phyloP scores from a whole-genome alignment of 2,797 vertebrate species.

The Neostethus bicornis region DNA sequence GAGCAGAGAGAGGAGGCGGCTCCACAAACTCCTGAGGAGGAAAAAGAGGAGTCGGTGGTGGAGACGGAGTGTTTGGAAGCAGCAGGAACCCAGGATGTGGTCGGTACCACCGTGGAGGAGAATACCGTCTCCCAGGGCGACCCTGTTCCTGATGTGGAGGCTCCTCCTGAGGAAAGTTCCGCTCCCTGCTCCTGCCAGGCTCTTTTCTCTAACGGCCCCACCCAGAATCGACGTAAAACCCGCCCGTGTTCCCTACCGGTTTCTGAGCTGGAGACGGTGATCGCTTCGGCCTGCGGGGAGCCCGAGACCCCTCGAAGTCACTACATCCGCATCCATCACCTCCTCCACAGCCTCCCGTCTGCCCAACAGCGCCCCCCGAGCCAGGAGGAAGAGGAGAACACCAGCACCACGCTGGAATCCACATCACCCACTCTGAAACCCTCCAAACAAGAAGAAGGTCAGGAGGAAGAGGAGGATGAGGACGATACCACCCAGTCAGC shows the following conservation, averaged over 20 bases:
- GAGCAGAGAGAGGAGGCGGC: conserved; percentile 45
- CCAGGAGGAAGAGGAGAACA: conserved; percentile 65
- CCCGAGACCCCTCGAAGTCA: conserved; percentile 94
- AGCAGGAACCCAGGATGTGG: conserved; percentile 1
- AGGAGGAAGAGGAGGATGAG: conserved; percentile 66
- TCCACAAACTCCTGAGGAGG: conserved; percentile 23
- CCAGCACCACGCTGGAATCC: conserved; percentile 33
- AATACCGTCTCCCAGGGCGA: conserved; percentile 16
- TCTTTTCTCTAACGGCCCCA: conserved; percentile 53
- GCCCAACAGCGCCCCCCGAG: conserved; percentile 74
- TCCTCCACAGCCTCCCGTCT: conserved; percentile 92
- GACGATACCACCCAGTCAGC: conserved; percentile 70
- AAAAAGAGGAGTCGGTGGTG: conserved; percentile 2
- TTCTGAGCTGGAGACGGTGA: conserved; percentile 94
- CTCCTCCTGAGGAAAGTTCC: conserved; percentile 60
- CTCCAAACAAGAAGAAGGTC: conserved; percentile 58
- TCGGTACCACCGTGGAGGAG: conserved; percentile 11
- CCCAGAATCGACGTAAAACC: conserved; percentile 79
- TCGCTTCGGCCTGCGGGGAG: conserved; percentile 90
- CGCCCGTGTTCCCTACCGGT: conserved; percentile 93
- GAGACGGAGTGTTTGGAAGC: conserved; percentile 20
- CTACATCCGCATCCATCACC: conserved; percentile 94
- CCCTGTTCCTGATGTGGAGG: conserved; percentile 14
- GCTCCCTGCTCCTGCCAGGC: conserved; percentile 52
- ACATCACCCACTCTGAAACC: conserved; percentile 56